These are phyloP conservation scores for Lepidonotus clava DNA, from an alignment of 2,888 invertebrate genomes.

Conservation along the genomic window DNA sequence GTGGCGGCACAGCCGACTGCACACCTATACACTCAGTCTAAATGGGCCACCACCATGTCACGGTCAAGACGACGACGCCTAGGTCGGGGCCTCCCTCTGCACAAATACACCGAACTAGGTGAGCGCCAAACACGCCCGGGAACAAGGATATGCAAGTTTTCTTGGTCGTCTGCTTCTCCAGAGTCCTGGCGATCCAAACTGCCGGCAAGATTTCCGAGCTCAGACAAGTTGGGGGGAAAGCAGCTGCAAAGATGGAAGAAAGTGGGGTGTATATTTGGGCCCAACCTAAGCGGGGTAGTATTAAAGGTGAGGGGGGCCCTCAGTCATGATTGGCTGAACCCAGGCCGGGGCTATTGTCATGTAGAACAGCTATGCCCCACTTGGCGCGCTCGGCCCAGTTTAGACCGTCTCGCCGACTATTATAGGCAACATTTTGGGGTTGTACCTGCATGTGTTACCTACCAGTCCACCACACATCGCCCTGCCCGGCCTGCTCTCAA, in stretches of 20 bases:
- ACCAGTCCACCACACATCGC: neutral
- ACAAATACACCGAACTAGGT: neutral
- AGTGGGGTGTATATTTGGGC: neutral
- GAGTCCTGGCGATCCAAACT: too few relatives aligned
- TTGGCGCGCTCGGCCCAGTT: neutral
- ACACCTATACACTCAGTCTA: constrained; percentile 26
- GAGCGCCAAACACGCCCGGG: neutral
- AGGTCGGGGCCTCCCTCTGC: neutral
- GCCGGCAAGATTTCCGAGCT: too few relatives aligned
- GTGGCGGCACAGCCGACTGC: constrained; percentile 37
- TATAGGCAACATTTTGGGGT: constrained; percentile 1
- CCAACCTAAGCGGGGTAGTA: neutral
- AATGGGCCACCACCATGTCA: constrained; percentile 3
- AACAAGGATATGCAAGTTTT: neutral
- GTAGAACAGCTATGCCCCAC: constrained; percentile 50
- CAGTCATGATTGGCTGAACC: constrained; percentile 42
- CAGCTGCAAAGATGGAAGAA: neutral
- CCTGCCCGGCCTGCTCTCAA: too few relatives aligned
- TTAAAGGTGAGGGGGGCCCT: neutral
- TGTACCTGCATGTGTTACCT: neutral
- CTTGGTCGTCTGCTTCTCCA: too few relatives aligned
- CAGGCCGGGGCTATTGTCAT: constrained; percentile 31
- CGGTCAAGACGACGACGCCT: neutral
- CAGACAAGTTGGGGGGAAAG: too few relatives aligned
- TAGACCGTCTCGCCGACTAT: neutral